Base-by-base conservation (phyloP, 1,140 invertebrate species). In the Cherax destructor region DNA sequence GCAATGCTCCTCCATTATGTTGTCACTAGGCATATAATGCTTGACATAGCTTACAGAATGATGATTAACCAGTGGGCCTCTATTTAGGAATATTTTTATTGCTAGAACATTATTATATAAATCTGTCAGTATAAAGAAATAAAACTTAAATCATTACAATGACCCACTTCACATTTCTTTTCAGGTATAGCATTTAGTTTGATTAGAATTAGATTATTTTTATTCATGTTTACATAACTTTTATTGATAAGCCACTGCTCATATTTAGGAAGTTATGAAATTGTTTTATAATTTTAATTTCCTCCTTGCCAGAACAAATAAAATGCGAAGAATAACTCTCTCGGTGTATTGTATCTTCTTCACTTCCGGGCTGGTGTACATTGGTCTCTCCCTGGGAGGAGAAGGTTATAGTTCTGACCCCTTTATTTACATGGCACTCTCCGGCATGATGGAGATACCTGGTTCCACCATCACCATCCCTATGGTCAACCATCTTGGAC, bases 371-470 rank as follows among this genome's bases (percentile, higher is more conserved):
- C 5, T 80, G 78, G 86, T 78, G n/a, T 87, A 61, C 56, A 13
- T 78, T 10, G 86, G 86, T 2, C 86, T 87, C 11, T 59, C 76
- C 18, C 59, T 87, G 41, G 76, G 76, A 4, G 86, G 74, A 10
- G 52, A 61, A 5, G 56, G 56, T 13, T 87, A 78, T 76, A 49
- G 86, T 11, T 49, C 74, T 13, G 52, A 87, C 47, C 86, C 86
- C 1, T 87, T 78, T 24, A 1, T 87, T 9, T 87, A 87, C 86
- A 78, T 87, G 72, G 76, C 41, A 4, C 11, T 87, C 13, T 78
- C 52, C 52, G 86, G 86, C 10, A 1, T 79, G 24, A 52, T 87
- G 50, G 86, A 87, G 76, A 79, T 87, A 24, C 86, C 76, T 3
- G 86, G 74, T 5, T 4, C 24, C 52, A 87, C 56, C 16, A 5